phyloP scores from a whole-genome alignment of 2,797 vertebrate genomes.

The Coregonus sp. region DNA sequence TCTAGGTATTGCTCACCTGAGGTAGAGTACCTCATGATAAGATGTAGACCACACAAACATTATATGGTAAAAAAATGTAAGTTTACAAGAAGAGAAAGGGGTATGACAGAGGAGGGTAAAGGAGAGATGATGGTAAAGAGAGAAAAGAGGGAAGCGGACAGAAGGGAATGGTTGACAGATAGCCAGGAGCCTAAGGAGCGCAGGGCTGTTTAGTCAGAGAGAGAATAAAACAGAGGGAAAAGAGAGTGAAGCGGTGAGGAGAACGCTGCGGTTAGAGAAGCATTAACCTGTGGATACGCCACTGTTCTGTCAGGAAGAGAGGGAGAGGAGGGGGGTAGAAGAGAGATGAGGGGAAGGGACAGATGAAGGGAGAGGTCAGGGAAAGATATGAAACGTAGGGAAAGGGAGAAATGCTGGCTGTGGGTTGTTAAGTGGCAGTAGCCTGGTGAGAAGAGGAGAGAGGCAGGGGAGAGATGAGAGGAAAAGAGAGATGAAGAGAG shows the following conservation, averaged over 20 bases:
- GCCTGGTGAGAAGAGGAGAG: background rate
- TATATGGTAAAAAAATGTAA: too few relatives aligned
- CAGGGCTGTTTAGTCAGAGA: background rate
- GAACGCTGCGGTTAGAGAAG: background rate
- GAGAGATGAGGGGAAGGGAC: background rate
- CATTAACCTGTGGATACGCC: background rate
- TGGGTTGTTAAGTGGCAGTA: background rate
- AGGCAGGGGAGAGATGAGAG: conserved; percentile 8
- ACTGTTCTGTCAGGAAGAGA: conserved; percentile 12
- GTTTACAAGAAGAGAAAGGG: conserved; percentile 20
- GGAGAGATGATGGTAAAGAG: background rate
- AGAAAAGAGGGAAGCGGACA: background rate
- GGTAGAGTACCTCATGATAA: too few relatives aligned
- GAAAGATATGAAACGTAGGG: conserved; percentile 4
- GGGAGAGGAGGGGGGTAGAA: conserved; percentile 2
- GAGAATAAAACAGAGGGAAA: background rate
- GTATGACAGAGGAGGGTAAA: conserved; percentile 7
- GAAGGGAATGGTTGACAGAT: background rate
- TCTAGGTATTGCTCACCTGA: too few relatives aligned
- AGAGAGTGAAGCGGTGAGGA: conserved; percentile 1
- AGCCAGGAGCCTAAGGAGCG: background rate
- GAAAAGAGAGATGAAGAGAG: conserved; percentile 7
- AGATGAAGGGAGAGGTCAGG: conserved; percentile 27
- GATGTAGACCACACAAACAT: too few relatives aligned
- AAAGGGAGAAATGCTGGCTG: background rate